A percentile compares a stretch with the other conserved stretches of the same genome.
Conservation (phyloP, 2,113 vertebrate genomes). For the Microcebus tavaratra region DNA sequence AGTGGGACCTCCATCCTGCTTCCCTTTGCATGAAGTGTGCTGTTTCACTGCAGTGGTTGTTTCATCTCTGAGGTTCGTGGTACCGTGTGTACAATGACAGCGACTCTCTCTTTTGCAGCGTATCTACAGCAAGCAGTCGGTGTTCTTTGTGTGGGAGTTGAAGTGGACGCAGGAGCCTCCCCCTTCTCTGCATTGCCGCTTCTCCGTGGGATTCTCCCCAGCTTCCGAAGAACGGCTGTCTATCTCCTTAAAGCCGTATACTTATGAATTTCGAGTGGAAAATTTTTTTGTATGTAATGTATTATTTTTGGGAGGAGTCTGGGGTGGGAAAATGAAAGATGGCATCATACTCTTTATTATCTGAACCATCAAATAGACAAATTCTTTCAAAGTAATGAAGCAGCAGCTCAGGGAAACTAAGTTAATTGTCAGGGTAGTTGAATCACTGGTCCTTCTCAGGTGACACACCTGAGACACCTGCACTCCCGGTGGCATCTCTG, state of each 20-base stretch:
- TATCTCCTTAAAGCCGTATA: conserved; percentile 90
- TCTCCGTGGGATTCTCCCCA: conserved; percentile 92
- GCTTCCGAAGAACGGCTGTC: conserved; percentile 84
- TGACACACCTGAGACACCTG: fast-evolving
- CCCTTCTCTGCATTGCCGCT: conserved; percentile 89
- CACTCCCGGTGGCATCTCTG: background rate
- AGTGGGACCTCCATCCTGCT: too few species aligned
- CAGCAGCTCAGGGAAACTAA: background rate
- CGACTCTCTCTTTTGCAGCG: conserved; percentile 80
- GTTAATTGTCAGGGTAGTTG: too few species aligned
- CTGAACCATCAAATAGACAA: background rate
- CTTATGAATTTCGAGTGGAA: conserved; percentile 93
- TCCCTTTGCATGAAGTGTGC: background rate
- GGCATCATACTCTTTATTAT: background rate
- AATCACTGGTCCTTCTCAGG: fast-evolving
- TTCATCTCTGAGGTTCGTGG: background rate
- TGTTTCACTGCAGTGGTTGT: background rate
- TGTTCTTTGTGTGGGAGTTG: conserved; percentile 97
- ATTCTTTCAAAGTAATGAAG: background rate
- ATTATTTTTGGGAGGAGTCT: background rate
- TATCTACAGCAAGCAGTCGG: conserved; percentile 91
- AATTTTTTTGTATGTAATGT: conserved; percentile 91
- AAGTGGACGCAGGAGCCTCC: conserved; percentile 91
- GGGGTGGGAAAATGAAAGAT: background rate
- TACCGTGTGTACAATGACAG: fast-evolving